phyloP scores from a whole-genome alignment of 1,140 invertebrate genomes.

The Cecropterus lyciades region DNA sequence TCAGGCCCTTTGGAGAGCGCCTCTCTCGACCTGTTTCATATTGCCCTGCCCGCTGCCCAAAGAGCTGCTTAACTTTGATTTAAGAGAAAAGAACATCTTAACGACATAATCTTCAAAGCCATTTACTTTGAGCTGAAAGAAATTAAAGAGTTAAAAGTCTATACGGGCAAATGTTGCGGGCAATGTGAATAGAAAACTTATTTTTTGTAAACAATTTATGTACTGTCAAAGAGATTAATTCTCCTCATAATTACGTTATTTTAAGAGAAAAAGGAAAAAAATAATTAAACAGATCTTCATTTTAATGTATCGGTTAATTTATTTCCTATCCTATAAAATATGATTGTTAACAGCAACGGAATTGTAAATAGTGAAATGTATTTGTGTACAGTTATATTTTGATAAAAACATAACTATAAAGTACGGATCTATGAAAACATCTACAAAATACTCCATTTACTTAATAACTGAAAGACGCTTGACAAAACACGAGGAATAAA shows the following conservation, averaged over 20 bases:
- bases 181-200: conserved; percentile 4
- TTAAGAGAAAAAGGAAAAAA: not conserved
- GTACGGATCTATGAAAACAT: too few relatives aligned
- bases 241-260: not conserved
- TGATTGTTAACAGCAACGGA: too few relatives aligned
- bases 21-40: conserved; percentile 78
- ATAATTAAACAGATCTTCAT: too few relatives aligned
- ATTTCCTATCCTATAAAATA: too few relatives aligned
- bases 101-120: conserved; percentile 52
- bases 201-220: conserved; percentile 4
- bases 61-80: conserved; percentile 79
- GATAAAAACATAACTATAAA: too few relatives aligned
- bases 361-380: too few relatives aligned
- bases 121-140: conserved; percentile 40
- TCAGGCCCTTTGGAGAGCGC: conserved; percentile 74
- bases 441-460: too few relatives aligned
- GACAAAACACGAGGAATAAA: too few relatives aligned
- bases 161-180: conserved; percentile 10
- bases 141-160: conserved; percentile 45
- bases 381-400: too few relatives aligned
- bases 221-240: conserved; percentile 1
- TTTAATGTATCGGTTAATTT: too few relatives aligned
- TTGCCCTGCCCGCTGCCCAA: conserved; percentile 67
- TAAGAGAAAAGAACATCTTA: conserved; percentile 75
- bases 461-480: too few relatives aligned